phyloP scores from a whole-genome alignment of 1,140 invertebrate genomes.

The Caerostris darwini region DNA sequence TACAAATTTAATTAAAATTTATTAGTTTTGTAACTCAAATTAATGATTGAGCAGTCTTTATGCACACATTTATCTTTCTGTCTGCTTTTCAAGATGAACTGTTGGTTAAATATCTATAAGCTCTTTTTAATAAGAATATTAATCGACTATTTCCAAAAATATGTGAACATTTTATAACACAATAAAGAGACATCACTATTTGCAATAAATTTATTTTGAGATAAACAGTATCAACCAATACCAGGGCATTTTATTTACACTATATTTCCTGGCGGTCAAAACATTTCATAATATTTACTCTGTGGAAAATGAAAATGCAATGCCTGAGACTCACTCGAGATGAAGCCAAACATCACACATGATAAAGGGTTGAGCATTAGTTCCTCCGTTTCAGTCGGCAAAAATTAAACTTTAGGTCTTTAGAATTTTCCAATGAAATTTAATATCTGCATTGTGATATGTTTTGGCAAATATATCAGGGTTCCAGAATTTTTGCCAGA shows the following conservation, averaged over 20 bases:
- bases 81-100: too few relatives aligned
- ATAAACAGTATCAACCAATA: conserved; percentile 66
- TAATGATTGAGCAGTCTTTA: too few relatives aligned
- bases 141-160: too few relatives aligned
- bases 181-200: not conserved
- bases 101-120: too few relatives aligned
- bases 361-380: not conserved
- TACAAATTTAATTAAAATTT: too few relatives aligned
- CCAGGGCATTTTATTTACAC: conserved; percentile 62
- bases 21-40: too few relatives aligned
- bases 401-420: conserved; percentile 25
- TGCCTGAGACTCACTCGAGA: conserved; percentile 33
- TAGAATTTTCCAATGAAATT: not conserved
- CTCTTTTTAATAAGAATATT: too few relatives aligned
- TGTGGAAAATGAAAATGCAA: conserved; percentile 40
- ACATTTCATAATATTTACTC: conserved; percentile 46
- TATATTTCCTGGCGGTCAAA: conserved; percentile 63
- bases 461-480: not conserved
- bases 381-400: not conserved
- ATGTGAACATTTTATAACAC: not conserved
- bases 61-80: too few relatives aligned
- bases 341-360: not conserved
- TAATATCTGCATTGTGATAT: not conserved
- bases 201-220: conserved; percentile 49
- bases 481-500: not conserved